Base-by-base conservation (phyloP, 2,888 invertebrate genomes). In the Drosophila hamatofila region DNA sequence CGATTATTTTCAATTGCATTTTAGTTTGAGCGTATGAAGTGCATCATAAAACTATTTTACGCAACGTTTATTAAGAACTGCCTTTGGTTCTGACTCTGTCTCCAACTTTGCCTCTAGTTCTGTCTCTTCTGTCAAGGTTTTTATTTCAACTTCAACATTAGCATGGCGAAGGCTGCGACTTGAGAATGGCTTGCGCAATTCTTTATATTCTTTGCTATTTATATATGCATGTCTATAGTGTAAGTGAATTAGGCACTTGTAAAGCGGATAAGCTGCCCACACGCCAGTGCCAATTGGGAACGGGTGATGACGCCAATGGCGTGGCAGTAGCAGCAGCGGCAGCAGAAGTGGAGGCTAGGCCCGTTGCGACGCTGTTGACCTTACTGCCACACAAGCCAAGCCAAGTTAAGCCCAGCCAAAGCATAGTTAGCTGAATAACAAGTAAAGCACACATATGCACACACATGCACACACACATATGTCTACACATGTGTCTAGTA, bases 201-300 rank as follows among this genome's bases (percentile, higher is more conserved):
- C 54, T 25, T 12, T 25, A 54, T 54, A 39, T 54, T 69, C 54
- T 72, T 56, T 58, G 71, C 78, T 74, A 72, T 46, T 44, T 21
- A 12, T 61, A 56, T 59, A 62, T 69, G 60, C 61, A 70, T 44
- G 21, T 58, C 62, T 68, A 58, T 65, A 62, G 54, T 65, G 48
- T 78, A 81, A 84, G 72, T 81, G 76, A 79, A 84, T 86, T 84
- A 82, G 77, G 83, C 80, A 83, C 81, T 83, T 85, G 81, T 60
- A 81, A 85, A 80, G 85, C 87, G 85, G 83, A 85, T 85, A 86
- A 86, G 65, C 78, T 76, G 72, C 81, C 83, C 80, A 83, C 86
- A 67, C 64, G 69, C 56, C 71, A 77, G 72, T 58, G 68, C 68
- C 75, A 59, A 57, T 58, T 62, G 59, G 63, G 63, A 52, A 69